Evolutionary conservation across 2,888 invertebrate genomes (phyloP).

Genomic region (Chironomus tentans): DNA sequence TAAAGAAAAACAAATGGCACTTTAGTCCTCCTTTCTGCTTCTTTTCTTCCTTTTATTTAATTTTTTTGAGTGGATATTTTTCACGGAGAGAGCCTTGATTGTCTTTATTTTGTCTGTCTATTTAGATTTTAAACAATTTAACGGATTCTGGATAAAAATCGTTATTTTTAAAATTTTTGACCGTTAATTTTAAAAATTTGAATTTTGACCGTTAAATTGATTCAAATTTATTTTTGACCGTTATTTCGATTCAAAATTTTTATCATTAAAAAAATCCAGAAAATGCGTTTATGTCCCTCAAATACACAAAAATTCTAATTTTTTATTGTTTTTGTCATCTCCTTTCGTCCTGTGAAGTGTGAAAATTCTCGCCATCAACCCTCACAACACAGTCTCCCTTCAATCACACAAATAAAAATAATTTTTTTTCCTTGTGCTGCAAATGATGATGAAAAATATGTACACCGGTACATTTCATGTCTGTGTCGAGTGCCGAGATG

Average conservation of each 20-base stretch:
- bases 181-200: too few species aligned
- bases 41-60: not conserved
- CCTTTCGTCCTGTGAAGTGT: not conserved
- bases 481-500: not conserved
- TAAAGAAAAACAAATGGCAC: slow-evolving; percentile 15
- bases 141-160: too few species aligned
- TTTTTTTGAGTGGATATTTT: not conserved
- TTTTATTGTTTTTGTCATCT: not conserved
- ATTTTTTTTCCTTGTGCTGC: not conserved
- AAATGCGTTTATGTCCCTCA: too few species aligned
- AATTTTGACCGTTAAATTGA: too few species aligned
- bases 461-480: not conserved
- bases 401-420: not conserved
- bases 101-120: too few species aligned
- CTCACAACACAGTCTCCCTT: not conserved
- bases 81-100: too few species aligned
- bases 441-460: not conserved
- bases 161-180: too few species aligned
- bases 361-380: not conserved
- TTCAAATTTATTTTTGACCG: too few species aligned
- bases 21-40: not conserved
- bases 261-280: too few species aligned
- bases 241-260: too few species aligned
- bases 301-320: too few species aligned
- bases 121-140: too few species aligned